Percentiles rank a stretch among this genome's conserved stretches.
phyloP scores from a whole-genome alignment of 1,140 invertebrate species.

The Heliconius melpomene region DNA sequence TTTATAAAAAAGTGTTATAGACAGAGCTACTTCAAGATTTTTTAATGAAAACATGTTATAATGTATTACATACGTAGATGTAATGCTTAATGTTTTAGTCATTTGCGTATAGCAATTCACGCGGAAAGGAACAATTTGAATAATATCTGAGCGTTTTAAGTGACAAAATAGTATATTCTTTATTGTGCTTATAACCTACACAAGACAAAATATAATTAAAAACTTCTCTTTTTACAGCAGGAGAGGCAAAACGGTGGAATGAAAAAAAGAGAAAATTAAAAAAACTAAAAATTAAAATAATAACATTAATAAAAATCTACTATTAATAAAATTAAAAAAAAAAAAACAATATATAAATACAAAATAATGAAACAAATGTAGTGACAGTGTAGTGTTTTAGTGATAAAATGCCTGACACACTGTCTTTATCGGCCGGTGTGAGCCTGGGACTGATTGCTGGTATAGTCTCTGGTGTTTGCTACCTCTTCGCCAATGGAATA shows the following conservation, averaged over 20 bases:
- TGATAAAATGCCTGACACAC: constrained; percentile 73
- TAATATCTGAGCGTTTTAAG: neutral
- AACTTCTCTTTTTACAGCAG: too few species aligned
- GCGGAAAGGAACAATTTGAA: constrained; percentile 2
- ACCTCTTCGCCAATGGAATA: constrained; percentile 79
- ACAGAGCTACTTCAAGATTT: neutral
- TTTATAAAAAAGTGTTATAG: too few species aligned
- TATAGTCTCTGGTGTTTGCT: constrained; percentile 82
- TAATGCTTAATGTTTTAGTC: neutral
- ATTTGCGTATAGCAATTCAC: constrained; percentile 1
- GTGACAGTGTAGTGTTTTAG: constrained; percentile 18
- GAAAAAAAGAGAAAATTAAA: too few species aligned
- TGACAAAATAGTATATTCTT: neutral
- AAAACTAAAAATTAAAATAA: too few species aligned
- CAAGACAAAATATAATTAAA: too few species aligned
- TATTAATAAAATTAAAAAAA: too few species aligned
- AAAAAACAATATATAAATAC: neutral
- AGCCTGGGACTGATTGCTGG: constrained; percentile 82
- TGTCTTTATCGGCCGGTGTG: constrained; percentile 80
- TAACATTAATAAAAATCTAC: too few species aligned
- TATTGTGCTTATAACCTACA: too few species aligned
- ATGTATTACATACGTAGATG: neutral
- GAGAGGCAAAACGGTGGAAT: too few species aligned
- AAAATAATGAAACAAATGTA: neutral
- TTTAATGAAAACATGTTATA: neutral